Evolutionary conservation across 2,888 invertebrate genomes (phyloP).

Genomic region (Octodonta nipae): DNA sequence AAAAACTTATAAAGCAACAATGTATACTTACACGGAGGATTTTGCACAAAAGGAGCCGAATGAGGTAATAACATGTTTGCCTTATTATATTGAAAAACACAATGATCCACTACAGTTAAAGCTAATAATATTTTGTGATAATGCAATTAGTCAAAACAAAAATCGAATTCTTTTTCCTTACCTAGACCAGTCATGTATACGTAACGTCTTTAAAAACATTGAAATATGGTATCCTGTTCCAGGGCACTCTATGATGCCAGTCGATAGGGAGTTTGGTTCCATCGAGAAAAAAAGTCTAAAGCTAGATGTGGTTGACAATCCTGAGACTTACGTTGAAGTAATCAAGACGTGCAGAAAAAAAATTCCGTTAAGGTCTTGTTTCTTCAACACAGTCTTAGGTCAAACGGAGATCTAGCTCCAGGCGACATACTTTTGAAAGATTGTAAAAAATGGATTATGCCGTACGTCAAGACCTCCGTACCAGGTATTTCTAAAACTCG

Average conservation of each 20-base stretch:
- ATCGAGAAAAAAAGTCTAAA: conserved; percentile 8
- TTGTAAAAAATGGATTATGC: conserved; percentile 7
- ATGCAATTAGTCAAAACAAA: conserved; percentile 8
- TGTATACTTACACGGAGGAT: conserved; percentile 4
- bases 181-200: conserved; percentile 4
- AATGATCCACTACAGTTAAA: conserved; percentile 2
- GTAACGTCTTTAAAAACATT: conserved; percentile 10
- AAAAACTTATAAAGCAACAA: conserved; percentile 1
- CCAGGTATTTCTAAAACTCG: too few species aligned
- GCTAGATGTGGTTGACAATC: conserved; percentile 7
- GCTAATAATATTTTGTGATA: too few species aligned
- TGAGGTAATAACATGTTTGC: conserved; percentile 7
- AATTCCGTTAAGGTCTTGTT: conserved; percentile 6
- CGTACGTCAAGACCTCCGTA: conserved; percentile 6
- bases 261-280: conserved; percentile 18
- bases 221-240: too few species aligned
- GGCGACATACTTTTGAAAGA: conserved; percentile 7
- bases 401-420: conserved; percentile 9
- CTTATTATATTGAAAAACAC: conserved; percentile 5
- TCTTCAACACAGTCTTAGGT: conserved; percentile 8
- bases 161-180: conserved; percentile 6
- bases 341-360: conserved; percentile 7
- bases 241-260: too few species aligned
- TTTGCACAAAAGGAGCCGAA: conserved; percentile 4
- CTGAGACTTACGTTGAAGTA: conserved; percentile 7